Base-by-base conservation (phyloP, 1,140 invertebrate genomes). In the Euwallacea similis region DNA sequence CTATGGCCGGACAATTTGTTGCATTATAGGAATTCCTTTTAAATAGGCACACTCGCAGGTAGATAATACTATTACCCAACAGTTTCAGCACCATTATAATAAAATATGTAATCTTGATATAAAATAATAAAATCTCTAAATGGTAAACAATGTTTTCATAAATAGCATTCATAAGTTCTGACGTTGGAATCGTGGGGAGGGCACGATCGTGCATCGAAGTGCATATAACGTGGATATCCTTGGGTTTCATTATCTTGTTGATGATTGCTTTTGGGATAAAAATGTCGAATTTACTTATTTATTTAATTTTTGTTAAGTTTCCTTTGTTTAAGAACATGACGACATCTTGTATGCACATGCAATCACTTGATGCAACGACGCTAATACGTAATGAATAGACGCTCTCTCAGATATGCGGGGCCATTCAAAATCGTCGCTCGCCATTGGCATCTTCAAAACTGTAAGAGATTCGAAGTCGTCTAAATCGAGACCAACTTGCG, bases 1-100 rank as follows among this genome's bases (percentile, higher is more conserved):
- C 46, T 66, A 63, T 16, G 42, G 50, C 64, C 41, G 41, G 53
- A 11, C 56, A 67, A 67, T 67, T 67, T 67, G 66, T 67, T 60
- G 41, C 44, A 67, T 59, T 67, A 67, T 60, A 67, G 56, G 66
- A 67, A 67, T 67, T 67, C 66, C 66, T 67, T 67, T 67, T 67
- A 59, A 67, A 58, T 43, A 66, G 64, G 43, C 64, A 44, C 64
- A 43, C 46, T 11, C 46, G 46, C 46, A 10, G 11, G 16, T 42
- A 66, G 54, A 59, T 59, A 67, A 60, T 67, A 59, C 3, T 67
- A 60, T 67, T 67, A 43, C 66, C 47, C 44, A 47, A 67, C 13
- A 67, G 55, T 16, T 50, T 15, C 21, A 67, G 54, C 43, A 59
- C 66, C 55, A 67, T 67, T 67, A 67, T 50, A 67, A 67, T 67